These are phyloP conservation scores for Paramormyrops hopkinsi DNA, from an alignment of 2,797 vertebrate genomes.

Conservation along the genomic window DNA sequence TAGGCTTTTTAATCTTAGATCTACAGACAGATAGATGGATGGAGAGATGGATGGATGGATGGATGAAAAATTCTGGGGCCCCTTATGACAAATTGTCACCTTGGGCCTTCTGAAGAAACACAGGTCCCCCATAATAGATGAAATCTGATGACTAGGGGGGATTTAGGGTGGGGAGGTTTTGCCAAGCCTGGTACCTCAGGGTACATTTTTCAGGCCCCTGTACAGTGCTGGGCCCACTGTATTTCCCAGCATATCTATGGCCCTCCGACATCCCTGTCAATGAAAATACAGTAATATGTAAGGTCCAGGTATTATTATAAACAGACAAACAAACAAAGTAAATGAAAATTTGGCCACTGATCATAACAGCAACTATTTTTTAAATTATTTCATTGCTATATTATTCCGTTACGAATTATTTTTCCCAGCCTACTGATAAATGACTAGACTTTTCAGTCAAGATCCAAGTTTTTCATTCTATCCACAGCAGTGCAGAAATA, in stretches of 20 bases:
- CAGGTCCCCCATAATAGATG: background rate
- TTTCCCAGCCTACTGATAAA: background rate
- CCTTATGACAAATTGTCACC: background rate
- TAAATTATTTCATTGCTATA: background rate
- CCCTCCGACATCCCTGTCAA: background rate
- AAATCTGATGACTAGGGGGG: background rate
- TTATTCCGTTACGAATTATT: background rate
- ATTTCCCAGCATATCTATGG: background rate
- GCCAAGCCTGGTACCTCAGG: background rate
- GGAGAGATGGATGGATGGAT: background rate
- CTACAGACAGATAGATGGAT: background rate
- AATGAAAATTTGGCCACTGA: background rate
- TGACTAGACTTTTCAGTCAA: background rate
- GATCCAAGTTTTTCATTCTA: background rate
- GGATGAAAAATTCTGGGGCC: background rate
- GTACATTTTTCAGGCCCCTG: background rate
- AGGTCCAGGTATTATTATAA: background rate
- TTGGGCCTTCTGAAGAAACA: background rate
- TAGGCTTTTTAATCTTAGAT: background rate
- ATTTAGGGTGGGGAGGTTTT: background rate
- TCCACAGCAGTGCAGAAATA: background rate
- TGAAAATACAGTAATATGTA: background rate
- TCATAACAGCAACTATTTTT: background rate
- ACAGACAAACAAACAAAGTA: background rate
- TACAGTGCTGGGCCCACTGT: background rate